Conservation (phyloP, 2,797 vertebrate genomes). For the Notolepis coatsorum region DNA sequence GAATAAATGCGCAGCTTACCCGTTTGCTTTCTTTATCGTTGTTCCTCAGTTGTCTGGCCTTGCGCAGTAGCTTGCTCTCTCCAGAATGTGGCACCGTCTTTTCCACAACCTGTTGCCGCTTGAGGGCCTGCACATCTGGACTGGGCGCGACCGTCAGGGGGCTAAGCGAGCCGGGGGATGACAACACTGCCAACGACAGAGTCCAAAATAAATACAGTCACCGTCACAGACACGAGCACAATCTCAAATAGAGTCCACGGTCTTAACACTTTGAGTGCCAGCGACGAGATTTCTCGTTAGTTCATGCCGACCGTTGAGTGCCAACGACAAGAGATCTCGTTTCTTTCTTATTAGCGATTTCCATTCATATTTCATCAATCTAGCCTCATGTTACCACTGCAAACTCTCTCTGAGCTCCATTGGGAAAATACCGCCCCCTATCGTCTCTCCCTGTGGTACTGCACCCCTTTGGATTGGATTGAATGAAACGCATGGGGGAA, state of each 20-base stretch:
- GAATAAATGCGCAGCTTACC: too few species aligned
- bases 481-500: too few species aligned
- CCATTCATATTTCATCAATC: neutral
- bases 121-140: conserved; percentile 86
- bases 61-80: conserved; percentile 84
- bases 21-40: conserved; percentile 70
- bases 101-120: conserved; percentile 84
- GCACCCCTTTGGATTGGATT: too few species aligned
- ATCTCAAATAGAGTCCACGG: neutral
- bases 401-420: too few species aligned
- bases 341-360: too few species aligned
- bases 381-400: neutral
- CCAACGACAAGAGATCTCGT: too few species aligned
- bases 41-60: conserved; percentile 67
- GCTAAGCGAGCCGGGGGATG: conserved; percentile 80
- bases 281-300: too few species aligned
- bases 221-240: conserved; percentile 1
- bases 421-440: too few species aligned
- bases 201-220: neutral
- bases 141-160: conserved; percentile 89
- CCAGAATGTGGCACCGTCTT: conserved; percentile 70
- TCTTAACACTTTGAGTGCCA: neutral
- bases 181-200: conserved; percentile 78
- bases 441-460: too few species aligned
- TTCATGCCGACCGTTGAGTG: too few species aligned